phyloP scores from a whole-genome alignment of 2,888 invertebrate species.

The Acronicta leporina region DNA sequence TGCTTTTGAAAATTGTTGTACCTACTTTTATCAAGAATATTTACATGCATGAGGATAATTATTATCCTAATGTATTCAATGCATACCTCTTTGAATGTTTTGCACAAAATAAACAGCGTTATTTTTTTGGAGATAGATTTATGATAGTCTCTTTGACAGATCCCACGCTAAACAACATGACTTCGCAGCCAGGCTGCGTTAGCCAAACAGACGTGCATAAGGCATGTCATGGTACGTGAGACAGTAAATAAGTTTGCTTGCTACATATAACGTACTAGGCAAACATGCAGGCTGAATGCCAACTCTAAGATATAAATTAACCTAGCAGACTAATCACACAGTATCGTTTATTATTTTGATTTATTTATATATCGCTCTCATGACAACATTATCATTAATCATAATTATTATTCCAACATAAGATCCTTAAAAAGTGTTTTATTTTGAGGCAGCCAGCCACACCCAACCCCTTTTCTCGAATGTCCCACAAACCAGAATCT shows the following conservation, averaged over 20 bases:
- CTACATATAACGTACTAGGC: constrained; percentile 42
- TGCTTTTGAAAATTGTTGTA: too few relatives aligned
- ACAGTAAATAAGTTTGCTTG: constrained; percentile 33
- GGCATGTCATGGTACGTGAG: constrained; percentile 53
- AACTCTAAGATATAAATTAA: constrained; percentile 18
- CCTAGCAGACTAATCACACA: constrained; percentile 15
- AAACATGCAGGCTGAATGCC: constrained; percentile 13
- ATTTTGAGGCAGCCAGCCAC: too few relatives aligned
- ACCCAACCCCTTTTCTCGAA: too few relatives aligned
- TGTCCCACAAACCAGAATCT: too few relatives aligned
- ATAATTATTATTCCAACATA: too few relatives aligned
- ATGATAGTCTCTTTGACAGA: constrained; percentile 34
- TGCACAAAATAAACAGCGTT: not conserved
- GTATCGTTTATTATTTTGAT: too few relatives aligned
- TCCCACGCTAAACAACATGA: constrained; percentile 49
- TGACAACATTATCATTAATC: too few relatives aligned
- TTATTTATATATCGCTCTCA: too few relatives aligned
- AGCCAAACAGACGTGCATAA: constrained; percentile 54
- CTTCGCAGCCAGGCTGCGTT: constrained; percentile 48
- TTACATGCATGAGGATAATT: constrained; percentile 2
- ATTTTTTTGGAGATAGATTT: constrained; percentile 28
- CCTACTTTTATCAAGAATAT: not conserved
- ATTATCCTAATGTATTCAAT: not conserved
- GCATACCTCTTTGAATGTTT: not conserved
- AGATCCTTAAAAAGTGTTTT: too few relatives aligned